Evolutionary conservation across 53 echinoderm and acorn worm genomes (phyloP).

Genomic region (Actinopyga echinites): DNA sequence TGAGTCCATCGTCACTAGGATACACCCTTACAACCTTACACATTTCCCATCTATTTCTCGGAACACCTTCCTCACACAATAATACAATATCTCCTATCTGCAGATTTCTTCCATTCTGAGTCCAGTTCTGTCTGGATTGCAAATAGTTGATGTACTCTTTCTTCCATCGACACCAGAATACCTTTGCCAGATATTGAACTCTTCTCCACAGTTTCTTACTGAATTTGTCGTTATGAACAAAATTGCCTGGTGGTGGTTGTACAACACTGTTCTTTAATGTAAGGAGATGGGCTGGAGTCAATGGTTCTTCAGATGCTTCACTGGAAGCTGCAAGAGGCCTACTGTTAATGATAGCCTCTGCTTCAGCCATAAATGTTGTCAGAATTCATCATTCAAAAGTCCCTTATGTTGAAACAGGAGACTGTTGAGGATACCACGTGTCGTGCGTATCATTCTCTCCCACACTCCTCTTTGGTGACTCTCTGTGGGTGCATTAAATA

Average conservation of each 20-base stretch:
- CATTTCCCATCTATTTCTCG: too few relatives aligned
- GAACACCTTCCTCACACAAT: neutral
- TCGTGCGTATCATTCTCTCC: slow-evolving; percentile 24
- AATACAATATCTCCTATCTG: slow-evolving; percentile 35
- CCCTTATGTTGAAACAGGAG: slow-evolving; percentile 18
- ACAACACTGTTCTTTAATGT: slow-evolving; percentile 28
- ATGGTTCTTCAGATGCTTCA: slow-evolving; percentile 14
- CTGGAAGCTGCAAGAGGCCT: slow-evolving; percentile 9
- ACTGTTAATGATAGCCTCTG: slow-evolving; percentile 31
- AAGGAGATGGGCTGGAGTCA: slow-evolving; percentile 32
- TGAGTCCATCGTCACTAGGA: slow-evolving; percentile 45
- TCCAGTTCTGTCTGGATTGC: slow-evolving; percentile 29
- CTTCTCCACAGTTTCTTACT: slow-evolving; percentile 14
- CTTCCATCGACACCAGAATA: slow-evolving; percentile 40
- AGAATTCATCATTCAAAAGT: neutral
- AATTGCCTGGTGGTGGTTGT: slow-evolving; percentile 31
- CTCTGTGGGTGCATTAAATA: slow-evolving; percentile 21
- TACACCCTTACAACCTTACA: neutral
- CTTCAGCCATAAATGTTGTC: slow-evolving; percentile 31
- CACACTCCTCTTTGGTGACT: slow-evolving; percentile 50
- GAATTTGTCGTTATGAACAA: slow-evolving; percentile 21
- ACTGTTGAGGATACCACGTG: slow-evolving; percentile 1
- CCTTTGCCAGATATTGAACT: slow-evolving; percentile 26
- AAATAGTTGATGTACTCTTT: slow-evolving; percentile 15
- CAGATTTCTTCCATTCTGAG: neutral